A percentile compares a stretch with the other conserved stretches of the same genome.
phyloP scores from a whole-genome alignment of 2,888 invertebrate species.

The Pasiphila rectangulata region DNA sequence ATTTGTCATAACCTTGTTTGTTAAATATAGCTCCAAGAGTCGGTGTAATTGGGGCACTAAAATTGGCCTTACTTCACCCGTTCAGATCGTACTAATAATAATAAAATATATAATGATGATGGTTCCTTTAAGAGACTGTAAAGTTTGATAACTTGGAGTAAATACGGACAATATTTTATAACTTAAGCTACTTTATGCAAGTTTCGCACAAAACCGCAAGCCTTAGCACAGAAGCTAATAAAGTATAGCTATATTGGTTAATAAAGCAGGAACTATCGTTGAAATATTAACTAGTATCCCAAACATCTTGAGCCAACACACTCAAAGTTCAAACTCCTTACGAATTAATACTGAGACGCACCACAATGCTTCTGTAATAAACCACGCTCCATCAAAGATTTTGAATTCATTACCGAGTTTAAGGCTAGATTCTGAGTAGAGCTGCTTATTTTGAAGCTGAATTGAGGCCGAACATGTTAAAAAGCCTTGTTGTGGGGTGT shows the following conservation, averaged over 20 bases:
- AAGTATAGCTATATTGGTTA: slow-evolving; percentile 8
- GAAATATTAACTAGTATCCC: slow-evolving; percentile 18
- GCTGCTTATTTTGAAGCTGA: background rate
- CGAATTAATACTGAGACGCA: slow-evolving; percentile 41
- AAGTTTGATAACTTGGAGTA: too few species aligned
- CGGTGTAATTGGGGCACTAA: too few species aligned
- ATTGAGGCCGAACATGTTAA: background rate
- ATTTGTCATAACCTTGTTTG: too few species aligned
- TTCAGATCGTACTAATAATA: too few species aligned
- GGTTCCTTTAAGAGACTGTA: too few species aligned
- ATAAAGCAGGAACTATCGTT: slow-evolving; percentile 16
- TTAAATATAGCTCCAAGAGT: too few species aligned
- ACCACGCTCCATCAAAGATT: slow-evolving; percentile 60
- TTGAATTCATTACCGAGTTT: slow-evolving; percentile 73
- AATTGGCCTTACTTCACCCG: too few species aligned
- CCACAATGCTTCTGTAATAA: slow-evolving; percentile 52
- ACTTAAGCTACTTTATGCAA: too few species aligned
- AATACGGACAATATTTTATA: too few species aligned
- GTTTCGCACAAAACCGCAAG: background rate
- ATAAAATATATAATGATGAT: too few species aligned
- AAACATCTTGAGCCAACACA: slow-evolving; percentile 21
- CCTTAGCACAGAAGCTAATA: background rate
- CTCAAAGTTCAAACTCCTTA: slow-evolving; percentile 35
- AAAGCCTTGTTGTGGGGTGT: too few species aligned
- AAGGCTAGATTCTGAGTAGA: slow-evolving; percentile 48